Percentiles rank a stretch among this genome's conserved stretches.
Evolutionary conservation across 2,797 vertebrate species (phyloP).

Genomic region (Lateolabrax maculatus): DNA sequence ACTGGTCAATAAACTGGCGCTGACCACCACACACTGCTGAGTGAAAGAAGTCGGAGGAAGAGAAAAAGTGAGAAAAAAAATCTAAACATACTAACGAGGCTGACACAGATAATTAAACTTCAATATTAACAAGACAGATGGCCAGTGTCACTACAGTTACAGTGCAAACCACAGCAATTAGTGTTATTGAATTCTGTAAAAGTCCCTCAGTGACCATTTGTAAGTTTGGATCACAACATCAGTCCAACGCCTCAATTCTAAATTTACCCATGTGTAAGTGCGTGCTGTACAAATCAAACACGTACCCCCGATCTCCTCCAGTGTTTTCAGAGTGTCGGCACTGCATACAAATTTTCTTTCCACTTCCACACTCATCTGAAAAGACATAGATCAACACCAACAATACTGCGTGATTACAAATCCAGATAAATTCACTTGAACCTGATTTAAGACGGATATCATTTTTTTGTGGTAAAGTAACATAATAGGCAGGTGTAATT

Average conservation of each 20-base stretch:
- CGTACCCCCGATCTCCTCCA: conserved; percentile 82
- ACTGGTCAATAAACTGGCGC: conserved; percentile 81
- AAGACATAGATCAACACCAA: conserved; percentile 44
- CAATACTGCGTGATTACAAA: not conserved
- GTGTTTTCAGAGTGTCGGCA: conserved; percentile 73
- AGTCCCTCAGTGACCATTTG: conserved; percentile 33
- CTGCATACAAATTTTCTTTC: conserved; percentile 87
- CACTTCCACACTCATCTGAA: conserved; percentile 87
- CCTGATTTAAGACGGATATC: not conserved
- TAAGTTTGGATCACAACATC: conserved; percentile 39
- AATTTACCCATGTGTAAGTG: conserved; percentile 19
- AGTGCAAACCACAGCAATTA: conserved; percentile 38
- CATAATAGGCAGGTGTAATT: not conserved
- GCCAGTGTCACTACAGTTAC: conserved; percentile 29
- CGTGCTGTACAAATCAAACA: conserved; percentile 38
- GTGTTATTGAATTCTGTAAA: conserved; percentile 32
- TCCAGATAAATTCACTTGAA: not conserved
- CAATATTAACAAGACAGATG: conserved; percentile 49
- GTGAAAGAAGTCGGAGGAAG: conserved; percentile 7
- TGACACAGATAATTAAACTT: conserved; percentile 40
- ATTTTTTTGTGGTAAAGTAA: too few species aligned
- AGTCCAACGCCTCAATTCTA: conserved; percentile 32
- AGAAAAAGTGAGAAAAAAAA: conserved; percentile 15
- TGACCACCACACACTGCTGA: conserved; percentile 76
- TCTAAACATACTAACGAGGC: conserved; percentile 22